Conservation (phyloP, 23 tunicate species). For the Ascidia mentula region DNA sequence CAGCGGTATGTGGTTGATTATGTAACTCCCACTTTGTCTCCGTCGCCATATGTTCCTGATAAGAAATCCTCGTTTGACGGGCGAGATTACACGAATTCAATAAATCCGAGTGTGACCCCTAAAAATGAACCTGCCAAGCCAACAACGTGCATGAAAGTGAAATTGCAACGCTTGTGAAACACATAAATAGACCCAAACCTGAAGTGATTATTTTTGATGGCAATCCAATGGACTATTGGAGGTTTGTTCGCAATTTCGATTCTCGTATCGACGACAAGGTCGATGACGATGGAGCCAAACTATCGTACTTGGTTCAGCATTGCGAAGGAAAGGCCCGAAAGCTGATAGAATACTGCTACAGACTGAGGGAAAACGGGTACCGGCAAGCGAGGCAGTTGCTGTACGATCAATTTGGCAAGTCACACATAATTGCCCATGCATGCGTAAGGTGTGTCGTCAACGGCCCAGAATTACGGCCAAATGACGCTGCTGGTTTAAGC, state of each 20-base stretch:
- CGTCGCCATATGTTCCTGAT: neutral
- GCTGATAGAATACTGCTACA: too few relatives aligned
- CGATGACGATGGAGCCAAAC: neutral
- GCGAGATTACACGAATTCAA: neutral
- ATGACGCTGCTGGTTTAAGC: too few relatives aligned
- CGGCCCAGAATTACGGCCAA: too few relatives aligned
- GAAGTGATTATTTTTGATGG: neutral
- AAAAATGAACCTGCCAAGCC: neutral
- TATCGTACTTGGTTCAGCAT: constrained; percentile 1
- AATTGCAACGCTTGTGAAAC: constrained; percentile 3
- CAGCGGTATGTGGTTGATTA: constrained; percentile 8
- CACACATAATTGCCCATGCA: too few relatives aligned
- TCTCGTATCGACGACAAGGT: constrained; percentile 4
- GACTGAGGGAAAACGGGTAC: too few relatives aligned
- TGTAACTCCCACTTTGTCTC: neutral
- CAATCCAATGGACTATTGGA: constrained; percentile 6
- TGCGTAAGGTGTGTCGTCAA: too few relatives aligned
- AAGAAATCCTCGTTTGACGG: neutral
- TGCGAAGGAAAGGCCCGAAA: too few relatives aligned
- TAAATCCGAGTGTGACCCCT: neutral
- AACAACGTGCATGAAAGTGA: neutral
- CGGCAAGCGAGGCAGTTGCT: too few relatives aligned
- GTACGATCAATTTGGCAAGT: too few relatives aligned
- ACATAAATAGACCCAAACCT: neutral
- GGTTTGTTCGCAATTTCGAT: neutral